Evolutionary conservation across 2,797 vertebrate genomes (phyloP), one percentile per base, ranked within the genome.

Genomic region (Cetoscarus ocellatus): DNA sequence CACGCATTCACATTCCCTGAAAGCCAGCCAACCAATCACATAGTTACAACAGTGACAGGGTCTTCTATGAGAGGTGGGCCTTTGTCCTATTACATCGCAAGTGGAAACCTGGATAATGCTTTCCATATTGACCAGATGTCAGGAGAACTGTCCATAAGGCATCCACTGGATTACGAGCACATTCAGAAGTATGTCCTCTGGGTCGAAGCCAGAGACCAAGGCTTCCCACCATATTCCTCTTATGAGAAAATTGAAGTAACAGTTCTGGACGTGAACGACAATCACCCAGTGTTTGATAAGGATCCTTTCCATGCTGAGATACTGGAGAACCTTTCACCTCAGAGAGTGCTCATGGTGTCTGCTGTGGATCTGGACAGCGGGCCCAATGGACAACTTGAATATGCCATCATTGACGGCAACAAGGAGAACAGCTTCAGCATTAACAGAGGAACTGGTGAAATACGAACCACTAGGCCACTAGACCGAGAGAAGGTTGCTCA

Each of bases 151-250:
- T 96, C 96, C 17, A 92, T 99, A 0, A 89, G 92, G 36, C 95
- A 86, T 38, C 74, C 95, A 0, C 88, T 99, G 36, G 97, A 99
- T 91, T 99, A 96, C 1, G 98, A 99, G 88, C 92, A 93, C 40
- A 96, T 97, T 75, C 96, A 97, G 80, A 97, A 97, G 61, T 99
- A 98, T 0, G 93, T 98, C 36, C 88, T 99, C 3, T 99, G 98
- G 98, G 90, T 99, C 2, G 98, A 99, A 80, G 98, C 97, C 63
- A 93, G 98, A 74, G 98, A 99, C 75, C 97, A 85, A 0, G 98
- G 98, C 12, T 99, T 99, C 60, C 98, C 98, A 14, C 98, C 98
- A 0, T 99, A 98, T 80, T 99, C 98, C 7, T 96, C 98, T 0
- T 99, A 99, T 52, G 96, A 96, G 70, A 97, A 96, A 87, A 67